Base-by-base conservation (phyloP, 2,888 invertebrate species). In the Sinodicranocentrus sp. region DNA sequence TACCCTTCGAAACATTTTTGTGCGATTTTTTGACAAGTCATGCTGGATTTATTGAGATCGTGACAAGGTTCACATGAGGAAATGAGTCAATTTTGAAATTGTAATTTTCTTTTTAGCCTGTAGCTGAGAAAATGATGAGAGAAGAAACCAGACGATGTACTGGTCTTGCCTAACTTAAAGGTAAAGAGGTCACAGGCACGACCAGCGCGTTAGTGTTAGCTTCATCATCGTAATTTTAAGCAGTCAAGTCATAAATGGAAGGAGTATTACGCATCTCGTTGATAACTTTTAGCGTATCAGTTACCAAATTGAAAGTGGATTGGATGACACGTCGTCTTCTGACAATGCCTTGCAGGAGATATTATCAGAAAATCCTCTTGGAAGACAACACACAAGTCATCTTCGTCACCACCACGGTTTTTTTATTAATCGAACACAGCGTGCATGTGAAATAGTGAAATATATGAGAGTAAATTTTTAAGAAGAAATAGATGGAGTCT, bases 141-240 rank as follows among this genome's bases (percentile, higher is more conserved):
- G 57, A 15, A 57, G 57, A 57, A 17, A 28, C 17, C 19, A 61
- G 33, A 61, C 61, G 19, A 28, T 8, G 21, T 23, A 21, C 17
- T 8, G 3, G n/a, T 71, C 25, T 71, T 71, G 71, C 71, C 25
- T 71, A 54, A 71, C 57, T 61, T 73, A 73, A 71, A 73, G 73
- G 73, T 73, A 73, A 73, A 73, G 73, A 28, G 73, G 73, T 73
- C 73, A 61, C 54, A 73, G 61, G 73, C 73, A 73, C 54, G 73
- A 73, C 73, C 73, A 73, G n/a, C 21, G 10, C 33, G 17, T 19
- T 25, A 57, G 2, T 21, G 3, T 21, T 57, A 10, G 15, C 33
- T 10, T 61, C 61, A n/a, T 61, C 33, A 28, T 28, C 61, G 39
- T 39, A 48, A n/a, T n/a, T 48, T 48, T 3, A 48, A 10, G 48